phyloP scores from a whole-genome alignment of 2,113 vertebrate species.

The Phalacrocorax carbo region DNA sequence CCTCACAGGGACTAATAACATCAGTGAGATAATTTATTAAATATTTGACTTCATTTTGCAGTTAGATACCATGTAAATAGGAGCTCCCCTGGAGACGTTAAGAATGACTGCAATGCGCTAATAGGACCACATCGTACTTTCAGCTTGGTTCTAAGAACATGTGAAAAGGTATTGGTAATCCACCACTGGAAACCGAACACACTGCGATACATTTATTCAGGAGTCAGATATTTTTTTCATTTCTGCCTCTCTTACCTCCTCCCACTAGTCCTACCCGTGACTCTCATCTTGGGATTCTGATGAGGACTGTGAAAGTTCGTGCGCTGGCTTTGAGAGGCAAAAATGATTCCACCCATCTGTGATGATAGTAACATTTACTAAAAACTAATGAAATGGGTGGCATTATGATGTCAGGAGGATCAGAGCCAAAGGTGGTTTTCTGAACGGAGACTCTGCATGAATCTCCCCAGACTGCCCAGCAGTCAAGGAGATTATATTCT shows the following conservation, averaged over 20 bases:
- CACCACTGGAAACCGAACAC: not conserved
- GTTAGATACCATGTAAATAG: not conserved
- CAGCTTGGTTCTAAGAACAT: slow-evolving; percentile 51
- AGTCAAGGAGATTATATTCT: slow-evolving; percentile 89
- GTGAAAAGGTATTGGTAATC: not conserved
- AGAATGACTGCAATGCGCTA: not conserved
- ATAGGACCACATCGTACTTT: not conserved
- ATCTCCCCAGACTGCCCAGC: slow-evolving; percentile 80
- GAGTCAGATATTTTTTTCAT: not conserved
- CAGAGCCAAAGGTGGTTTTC: slow-evolving; percentile 80
- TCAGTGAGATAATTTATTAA: slow-evolving; percentile 24
- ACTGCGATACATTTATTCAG: slow-evolving; percentile 1
- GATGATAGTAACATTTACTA: slow-evolving; percentile 60
- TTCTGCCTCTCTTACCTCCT: not conserved
- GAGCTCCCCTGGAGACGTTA: not conserved
- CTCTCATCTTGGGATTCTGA: not conserved
- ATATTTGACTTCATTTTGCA: not conserved
- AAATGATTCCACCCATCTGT: slow-evolving; percentile 35
- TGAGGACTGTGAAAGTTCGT: not conserved
- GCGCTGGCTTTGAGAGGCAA: slow-evolving; percentile 13
- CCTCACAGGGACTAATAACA: slow-evolving; percentile 13
- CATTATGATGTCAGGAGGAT: slow-evolving; percentile 79
- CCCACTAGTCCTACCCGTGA: not conserved
- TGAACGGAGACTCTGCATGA: slow-evolving; percentile 75
- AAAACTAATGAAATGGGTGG: slow-evolving; percentile 69